Conservation (phyloP, 2,113 vertebrate genomes). For the Rhinolophus ferrumequinum region DNA sequence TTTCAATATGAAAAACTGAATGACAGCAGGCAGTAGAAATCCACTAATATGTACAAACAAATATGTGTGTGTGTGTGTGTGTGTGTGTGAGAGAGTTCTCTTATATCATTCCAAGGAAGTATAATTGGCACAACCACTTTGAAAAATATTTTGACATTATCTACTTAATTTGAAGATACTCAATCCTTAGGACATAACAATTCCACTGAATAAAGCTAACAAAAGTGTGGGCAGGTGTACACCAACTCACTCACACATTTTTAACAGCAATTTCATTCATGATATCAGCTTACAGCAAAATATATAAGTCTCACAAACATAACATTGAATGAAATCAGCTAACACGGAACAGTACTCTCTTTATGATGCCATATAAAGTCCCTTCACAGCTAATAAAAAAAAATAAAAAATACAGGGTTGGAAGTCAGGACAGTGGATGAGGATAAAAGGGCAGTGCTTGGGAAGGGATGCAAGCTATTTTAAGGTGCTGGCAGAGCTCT, state of each 20-base stretch:
- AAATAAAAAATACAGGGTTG: background rate
- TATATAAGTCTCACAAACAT: background rate
- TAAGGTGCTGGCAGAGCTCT: background rate
- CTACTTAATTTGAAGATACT: background rate
- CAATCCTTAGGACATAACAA: background rate
- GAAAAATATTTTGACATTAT: background rate
- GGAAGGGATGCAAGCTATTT: background rate
- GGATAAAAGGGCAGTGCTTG: background rate
- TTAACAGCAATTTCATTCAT: background rate
- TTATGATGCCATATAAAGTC: background rate
- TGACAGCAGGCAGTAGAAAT: too few relatives aligned
- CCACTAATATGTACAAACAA: too few relatives aligned
- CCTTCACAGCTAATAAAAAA: background rate
- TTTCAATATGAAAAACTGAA: too few relatives aligned
- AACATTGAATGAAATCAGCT: background rate
- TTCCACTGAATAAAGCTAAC: background rate
- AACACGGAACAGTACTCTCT: background rate
- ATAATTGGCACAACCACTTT: background rate
- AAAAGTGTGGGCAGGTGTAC: background rate
- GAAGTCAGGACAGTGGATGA: background rate
- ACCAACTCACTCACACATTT: background rate
- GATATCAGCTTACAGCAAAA: background rate
- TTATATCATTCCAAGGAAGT: background rate
- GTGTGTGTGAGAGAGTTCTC: background rate
- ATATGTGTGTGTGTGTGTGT: too few relatives aligned